Percentiles rank a stretch among this genome's conserved stretches.
phyloP scores from a whole-genome alignment of 2,888 invertebrate species.

The Ceraclea dissimilis region DNA sequence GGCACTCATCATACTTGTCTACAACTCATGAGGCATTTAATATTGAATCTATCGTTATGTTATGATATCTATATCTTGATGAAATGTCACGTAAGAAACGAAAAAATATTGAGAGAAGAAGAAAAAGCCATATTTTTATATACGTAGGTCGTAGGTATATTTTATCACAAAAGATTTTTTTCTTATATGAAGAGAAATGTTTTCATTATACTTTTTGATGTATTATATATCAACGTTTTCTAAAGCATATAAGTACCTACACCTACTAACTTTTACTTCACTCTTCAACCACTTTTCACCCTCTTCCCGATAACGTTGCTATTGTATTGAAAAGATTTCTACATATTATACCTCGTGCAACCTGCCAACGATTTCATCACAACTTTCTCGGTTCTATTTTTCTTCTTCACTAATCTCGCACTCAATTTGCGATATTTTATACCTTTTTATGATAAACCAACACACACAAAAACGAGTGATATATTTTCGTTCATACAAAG shows the following conservation, averaged over 20 bases:
- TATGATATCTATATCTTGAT: not conserved
- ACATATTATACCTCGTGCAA: conserved; percentile 7
- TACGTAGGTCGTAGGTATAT: too few species aligned
- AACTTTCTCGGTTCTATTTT: not conserved
- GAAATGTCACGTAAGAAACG: not conserved
- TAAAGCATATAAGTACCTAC: not conserved
- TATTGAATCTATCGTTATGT: too few species aligned
- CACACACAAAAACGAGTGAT: conserved; percentile 7
- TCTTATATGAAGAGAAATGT: conserved; percentile 6
- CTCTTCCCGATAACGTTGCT: conserved; percentile 11
- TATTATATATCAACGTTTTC: too few species aligned
- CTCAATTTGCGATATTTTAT: conserved; percentile 13
- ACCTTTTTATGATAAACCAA: conserved; percentile 12
- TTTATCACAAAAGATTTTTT: not conserved
- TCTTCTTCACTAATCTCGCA: conserved; percentile 12
- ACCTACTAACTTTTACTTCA: not conserved
- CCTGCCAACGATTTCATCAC: conserved; percentile 6
- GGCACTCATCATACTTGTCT: too few species aligned
- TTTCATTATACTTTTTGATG: conserved; percentile 9
- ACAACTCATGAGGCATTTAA: too few species aligned
- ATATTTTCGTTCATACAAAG: too few species aligned
- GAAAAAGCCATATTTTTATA: not conserved
- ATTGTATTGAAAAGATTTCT: conserved; percentile 4
- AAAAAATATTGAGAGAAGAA: not conserved
- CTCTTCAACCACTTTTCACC: not conserved